Base-by-base conservation (phyloP, 2,888 invertebrate species). In the Caenorhabditis afra region DNA sequence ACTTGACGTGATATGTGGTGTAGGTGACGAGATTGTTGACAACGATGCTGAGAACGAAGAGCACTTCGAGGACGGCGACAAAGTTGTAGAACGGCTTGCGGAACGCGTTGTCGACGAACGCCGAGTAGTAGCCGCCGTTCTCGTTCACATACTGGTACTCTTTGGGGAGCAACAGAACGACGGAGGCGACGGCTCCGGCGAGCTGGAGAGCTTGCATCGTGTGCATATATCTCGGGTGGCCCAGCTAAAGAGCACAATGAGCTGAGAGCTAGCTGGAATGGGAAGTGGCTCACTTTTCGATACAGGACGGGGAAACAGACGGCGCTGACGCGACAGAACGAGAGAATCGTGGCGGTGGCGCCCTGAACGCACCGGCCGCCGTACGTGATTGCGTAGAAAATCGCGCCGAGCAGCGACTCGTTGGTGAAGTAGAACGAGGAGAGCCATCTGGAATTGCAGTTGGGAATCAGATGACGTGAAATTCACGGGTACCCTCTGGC, bases 291-390 rank as follows among this genome's bases (percentile, higher is more conserved):
- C 2, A 74, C 74, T 22, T 76, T 62, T 12, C 68, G 68, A 59
- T 76, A 76, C 12, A 76, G 62, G 20, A 76, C 49, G 3, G 76
- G 76, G 20, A 62, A 67, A 45, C 76, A 68, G 1, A 76, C 58
- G n/a, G 76, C 76, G 37, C 55, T 57, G 14, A 76, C 64, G 8
- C 76, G 64, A 47, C 61, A 66, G 47, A 76, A 76, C 5, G 76
- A 57, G 14, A 76, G 23, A n/a, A 76, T 64, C 12, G 66, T 58
- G n/a, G 76, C 76, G 7, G 76, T 76, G 10, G 64, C 55, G 12
- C 76, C 75, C 20, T 75, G 75, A 5, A 75, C 58, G 20, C 67
- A 66, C 41, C 75, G 53, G n/a, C 75, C 75, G 18, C 75, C 61
- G 45, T 75, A 75, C 10, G 75, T 55, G 29, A 75, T 49, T 7